These are phyloP conservation scores for Lysandra bellargus DNA, from an alignment of 2,888 invertebrate species.

Conservation along the genomic window DNA sequence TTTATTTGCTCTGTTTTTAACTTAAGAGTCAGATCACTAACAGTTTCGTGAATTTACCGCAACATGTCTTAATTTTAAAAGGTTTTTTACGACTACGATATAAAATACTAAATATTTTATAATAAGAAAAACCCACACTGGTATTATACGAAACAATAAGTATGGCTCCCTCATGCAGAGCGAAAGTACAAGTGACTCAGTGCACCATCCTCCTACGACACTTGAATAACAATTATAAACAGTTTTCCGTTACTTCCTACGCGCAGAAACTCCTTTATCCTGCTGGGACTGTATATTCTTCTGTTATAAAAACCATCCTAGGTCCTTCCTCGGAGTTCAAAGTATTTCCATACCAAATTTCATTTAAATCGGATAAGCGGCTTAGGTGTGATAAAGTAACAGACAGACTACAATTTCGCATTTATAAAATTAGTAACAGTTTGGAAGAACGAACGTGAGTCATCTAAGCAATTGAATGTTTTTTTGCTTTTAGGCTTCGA, in stretches of 20 bases:
- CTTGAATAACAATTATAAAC: conserved; percentile 1
- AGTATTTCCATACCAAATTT: too few species aligned
- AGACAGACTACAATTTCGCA: neutral
- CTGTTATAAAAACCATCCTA: neutral
- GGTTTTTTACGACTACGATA: too few species aligned
- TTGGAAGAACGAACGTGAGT: too few species aligned
- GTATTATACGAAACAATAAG: neutral
- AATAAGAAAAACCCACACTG: too few species aligned
- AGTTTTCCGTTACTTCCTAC: neutral
- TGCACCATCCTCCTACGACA: conserved; percentile 1
- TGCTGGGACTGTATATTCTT: neutral
- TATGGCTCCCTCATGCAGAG: neutral
- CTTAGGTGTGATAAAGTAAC: neutral
- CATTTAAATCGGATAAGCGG: neutral
- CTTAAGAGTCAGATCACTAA: too few species aligned
- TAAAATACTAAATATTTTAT: too few species aligned
- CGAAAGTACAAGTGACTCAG: conserved; percentile 26
- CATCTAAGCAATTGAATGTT: too few species aligned
- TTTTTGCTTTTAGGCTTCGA: too few species aligned
- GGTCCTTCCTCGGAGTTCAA: neutral
- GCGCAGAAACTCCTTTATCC: neutral
- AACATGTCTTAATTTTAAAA: too few species aligned
- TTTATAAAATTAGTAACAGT: too few species aligned
- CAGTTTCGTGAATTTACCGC: too few species aligned
- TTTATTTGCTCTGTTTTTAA: too few species aligned